Percentiles rank a stretch among this genome's conserved stretches.
These are phyloP conservation scores for Paramacrobiotus metropolitanus DNA, from an alignment of 1,140 invertebrate genomes.

Conservation along the genomic window DNA sequence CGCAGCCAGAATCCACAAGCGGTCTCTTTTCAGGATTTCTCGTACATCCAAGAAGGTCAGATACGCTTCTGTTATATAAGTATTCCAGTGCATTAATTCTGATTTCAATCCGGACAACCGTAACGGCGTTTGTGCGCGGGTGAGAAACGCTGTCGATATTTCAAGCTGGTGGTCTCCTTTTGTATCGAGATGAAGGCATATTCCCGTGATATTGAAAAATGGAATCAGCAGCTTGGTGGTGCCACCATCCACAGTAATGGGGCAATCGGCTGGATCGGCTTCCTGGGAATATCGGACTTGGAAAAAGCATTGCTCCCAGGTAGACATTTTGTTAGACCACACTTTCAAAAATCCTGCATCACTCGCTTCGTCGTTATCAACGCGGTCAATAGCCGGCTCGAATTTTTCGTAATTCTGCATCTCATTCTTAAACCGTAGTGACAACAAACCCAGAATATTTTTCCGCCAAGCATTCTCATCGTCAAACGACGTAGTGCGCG, in stretches of 20 bases:
- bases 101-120: neutral
- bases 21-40: neutral
- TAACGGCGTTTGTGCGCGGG: neutral
- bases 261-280: neutral
- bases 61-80: neutral
- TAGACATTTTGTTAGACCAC: neutral
- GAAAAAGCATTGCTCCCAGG: neutral
- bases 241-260: neutral
- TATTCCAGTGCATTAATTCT: neutral
- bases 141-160: neutral
- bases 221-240: neutral
- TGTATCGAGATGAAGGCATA: neutral
- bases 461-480: neutral
- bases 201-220: neutral
- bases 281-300: neutral
- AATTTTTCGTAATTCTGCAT: neutral
- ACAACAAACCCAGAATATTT: neutral
- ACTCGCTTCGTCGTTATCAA: too few relatives aligned
- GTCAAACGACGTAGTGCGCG: neutral
- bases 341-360: neutral
- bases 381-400: neutral
- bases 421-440: neutral
- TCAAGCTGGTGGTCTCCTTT: neutral
- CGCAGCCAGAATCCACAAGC: slow-evolving; percentile 13
- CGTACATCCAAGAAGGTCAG: neutral